Conservation (phyloP, 2,888 invertebrate species). For the Clivina fossor region DNA sequence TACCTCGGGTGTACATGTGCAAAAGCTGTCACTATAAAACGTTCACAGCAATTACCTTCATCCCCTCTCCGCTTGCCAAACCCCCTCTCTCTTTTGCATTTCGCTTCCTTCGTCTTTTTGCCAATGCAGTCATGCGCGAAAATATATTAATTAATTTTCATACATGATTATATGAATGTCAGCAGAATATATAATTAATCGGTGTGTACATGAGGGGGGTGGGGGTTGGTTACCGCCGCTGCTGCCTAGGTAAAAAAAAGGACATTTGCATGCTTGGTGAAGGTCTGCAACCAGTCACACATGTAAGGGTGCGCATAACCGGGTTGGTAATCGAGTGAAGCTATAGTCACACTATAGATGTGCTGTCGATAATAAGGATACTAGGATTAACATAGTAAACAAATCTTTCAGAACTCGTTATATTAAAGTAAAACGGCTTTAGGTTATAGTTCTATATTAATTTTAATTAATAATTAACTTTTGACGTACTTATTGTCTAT, state of each 20-base stretch:
- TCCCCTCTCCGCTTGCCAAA: neutral
- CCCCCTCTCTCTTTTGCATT: neutral
- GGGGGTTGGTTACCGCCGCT: neutral
- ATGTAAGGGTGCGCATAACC: no score
- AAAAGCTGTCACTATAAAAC: no score
- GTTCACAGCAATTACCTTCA: conserved; percentile 4
- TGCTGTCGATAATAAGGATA: no score
- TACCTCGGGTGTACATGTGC: no score
- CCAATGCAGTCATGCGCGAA: conserved; percentile 12
- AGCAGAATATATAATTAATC: conserved; percentile 47
- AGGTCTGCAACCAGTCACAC: neutral
- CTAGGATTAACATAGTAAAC: no score
- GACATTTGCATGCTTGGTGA: conserved; percentile 19
- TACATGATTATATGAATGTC: conserved; percentile 45
- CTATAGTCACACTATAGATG: neutral
- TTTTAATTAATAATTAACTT: no score
- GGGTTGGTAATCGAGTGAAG: no score
- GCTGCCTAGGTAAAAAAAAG: conserved; percentile 12
- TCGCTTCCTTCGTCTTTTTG: neutral
- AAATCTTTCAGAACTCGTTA: neutral
- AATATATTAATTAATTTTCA: conserved; percentile 44
- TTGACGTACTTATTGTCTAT: no score
- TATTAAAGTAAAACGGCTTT: neutral
- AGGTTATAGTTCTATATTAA: neutral
- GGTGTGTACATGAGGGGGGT: conserved; percentile 33